These are phyloP conservation scores for Azorinus chamasolen DNA, from an alignment of 2,888 invertebrate species.

Conservation along the genomic window DNA sequence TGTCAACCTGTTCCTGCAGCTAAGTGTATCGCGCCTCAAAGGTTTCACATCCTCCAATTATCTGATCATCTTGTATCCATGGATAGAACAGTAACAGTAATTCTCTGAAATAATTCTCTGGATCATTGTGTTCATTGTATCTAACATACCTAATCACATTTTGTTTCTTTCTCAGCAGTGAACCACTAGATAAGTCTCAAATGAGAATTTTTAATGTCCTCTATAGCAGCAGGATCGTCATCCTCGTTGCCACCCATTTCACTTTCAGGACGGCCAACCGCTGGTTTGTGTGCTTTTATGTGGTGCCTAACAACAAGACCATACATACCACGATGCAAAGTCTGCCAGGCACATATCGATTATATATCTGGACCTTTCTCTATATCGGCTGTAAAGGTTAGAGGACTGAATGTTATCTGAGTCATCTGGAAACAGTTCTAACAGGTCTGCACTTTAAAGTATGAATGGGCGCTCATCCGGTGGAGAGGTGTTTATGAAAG, in stretches of 20 bases:
- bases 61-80: slow-evolving; percentile 70
- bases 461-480: background rate
- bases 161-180: background rate
- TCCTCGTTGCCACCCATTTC: background rate
- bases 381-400: background rate
- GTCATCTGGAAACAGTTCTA: background rate
- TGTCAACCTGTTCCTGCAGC: slow-evolving; percentile 14
- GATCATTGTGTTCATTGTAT: slow-evolving; percentile 54
- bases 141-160: slow-evolving; percentile 1
- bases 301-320: background rate
- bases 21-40: slow-evolving; percentile 39
- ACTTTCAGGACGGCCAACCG: background rate
- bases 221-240: background rate
- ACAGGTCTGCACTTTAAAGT: background rate
- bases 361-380: background rate
- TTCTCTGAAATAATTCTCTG: slow-evolving; percentile 47
- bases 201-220: background rate
- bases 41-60: slow-evolving; percentile 30
- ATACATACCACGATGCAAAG: slow-evolving; percentile 22
- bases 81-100: slow-evolving; percentile 72
- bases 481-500: too few relatives aligned
- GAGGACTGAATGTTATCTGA: background rate
- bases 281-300: background rate
- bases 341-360: slow-evolving; percentile 10
- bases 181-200: slow-evolving; percentile 1